Evolutionary conservation across 2,797 vertebrate genomes (phyloP).

Genomic region (Phataginus tetradactyla): DNA sequence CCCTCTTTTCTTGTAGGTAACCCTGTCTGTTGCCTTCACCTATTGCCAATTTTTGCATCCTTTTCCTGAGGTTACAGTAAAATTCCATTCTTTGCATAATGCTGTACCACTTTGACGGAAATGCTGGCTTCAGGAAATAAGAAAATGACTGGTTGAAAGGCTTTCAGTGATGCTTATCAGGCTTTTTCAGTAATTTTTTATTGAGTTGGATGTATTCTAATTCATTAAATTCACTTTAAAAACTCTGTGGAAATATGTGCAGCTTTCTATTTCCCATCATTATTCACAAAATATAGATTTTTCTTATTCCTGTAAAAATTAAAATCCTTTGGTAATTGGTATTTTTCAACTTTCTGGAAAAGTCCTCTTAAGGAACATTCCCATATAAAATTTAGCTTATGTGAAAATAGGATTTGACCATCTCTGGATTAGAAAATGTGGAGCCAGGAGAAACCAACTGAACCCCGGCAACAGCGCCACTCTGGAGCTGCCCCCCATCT

Average conservation of each 20-base stretch:
- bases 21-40: neutral
- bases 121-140: slow-evolving; percentile 46
- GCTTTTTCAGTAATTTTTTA: slow-evolving; percentile 31
- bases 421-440: neutral
- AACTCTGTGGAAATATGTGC: neutral
- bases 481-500: neutral
- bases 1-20: neutral
- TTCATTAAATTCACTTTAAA: slow-evolving; percentile 50
- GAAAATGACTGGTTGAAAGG: slow-evolving; percentile 32
- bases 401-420: neutral
- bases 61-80: neutral
- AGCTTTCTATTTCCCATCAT: slow-evolving; percentile 36
- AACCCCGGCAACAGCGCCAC: no score
- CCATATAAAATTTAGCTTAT: neutral
- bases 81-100: slow-evolving; percentile 37
- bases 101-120: slow-evolving; percentile 11
- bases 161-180: slow-evolving; percentile 29
- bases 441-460: neutral
- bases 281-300: slow-evolving; percentile 7
- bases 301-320: slow-evolving; percentile 14
- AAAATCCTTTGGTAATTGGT: neutral
- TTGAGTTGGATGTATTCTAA: slow-evolving; percentile 44
- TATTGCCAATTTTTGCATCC: neutral
- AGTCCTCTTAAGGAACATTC: neutral
- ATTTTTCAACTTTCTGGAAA: slow-evolving; percentile 26